Base-by-base conservation (phyloP, 2,797 vertebrate species). In the Tenualosa thibaudeaui region DNA sequence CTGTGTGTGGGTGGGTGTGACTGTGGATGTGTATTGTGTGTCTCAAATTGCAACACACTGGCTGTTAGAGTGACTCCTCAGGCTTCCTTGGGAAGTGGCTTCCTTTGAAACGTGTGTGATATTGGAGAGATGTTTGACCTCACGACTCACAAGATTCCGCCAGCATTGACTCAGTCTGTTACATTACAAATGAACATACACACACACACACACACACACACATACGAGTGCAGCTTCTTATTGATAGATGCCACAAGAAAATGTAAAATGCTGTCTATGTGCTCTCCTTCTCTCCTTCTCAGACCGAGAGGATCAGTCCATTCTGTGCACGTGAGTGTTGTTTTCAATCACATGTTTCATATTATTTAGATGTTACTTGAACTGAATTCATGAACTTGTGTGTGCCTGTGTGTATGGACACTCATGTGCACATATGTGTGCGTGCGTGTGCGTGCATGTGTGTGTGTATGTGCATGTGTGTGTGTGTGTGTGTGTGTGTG, bases 301-400 rank as follows among this genome's bases (percentile, higher is more conserved):
- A 98, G 97, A 98, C 93, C 94, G 97, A 88, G 97, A 98, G 92
- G 97, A 98, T 89, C 97, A 98, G 88, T 92, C 97, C 24, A 98
- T 98, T 89, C 96, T 98, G 81, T 98, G 97, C 97, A 98, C 97
- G 97, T 98, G 91, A 98, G 97, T 98, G 91, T 78, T 65, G 56
- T 65, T 71, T 71, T 40, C 68, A 75, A 40, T 40, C 15, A 75
- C 68, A 40, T 13, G 3, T 75, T 40, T 82, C 68, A 13, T 31
- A 31, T 0, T 31, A 31, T 31, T 31, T 31, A 31, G 31, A 31
- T 31, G 31, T 31, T 31, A 31, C 31, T 31, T 31, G 31, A 1
- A 31, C 31, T 31, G 31, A 31, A 31, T 31, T 31, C 31, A 31
- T 31, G 31, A 31, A 31, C 31, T 31, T 31, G 31, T 31, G 31